These are phyloP conservation scores for Ptilorrhoa leucosticta DNA, from an alignment of 2,113 vertebrate species.

Conservation along the genomic window DNA sequence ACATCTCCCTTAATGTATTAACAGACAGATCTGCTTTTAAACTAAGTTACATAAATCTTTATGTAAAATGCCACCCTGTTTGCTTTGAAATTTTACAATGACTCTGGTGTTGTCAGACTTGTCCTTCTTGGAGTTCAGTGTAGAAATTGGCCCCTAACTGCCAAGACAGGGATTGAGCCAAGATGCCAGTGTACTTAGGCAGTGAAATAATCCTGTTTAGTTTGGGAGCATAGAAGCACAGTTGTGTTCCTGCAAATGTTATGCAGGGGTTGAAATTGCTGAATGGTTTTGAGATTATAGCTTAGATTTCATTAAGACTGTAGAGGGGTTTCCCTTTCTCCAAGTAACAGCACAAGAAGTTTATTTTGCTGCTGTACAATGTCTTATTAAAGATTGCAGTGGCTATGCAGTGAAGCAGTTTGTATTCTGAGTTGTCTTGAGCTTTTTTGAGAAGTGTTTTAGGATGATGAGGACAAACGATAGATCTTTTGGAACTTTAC, in stretches of 20 bases:
- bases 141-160: background rate
- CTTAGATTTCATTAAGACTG: background rate
- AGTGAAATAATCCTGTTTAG: conserved; percentile 7
- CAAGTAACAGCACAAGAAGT: background rate
- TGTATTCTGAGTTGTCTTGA: background rate
- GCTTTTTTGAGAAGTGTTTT: background rate
- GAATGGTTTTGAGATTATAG: background rate
- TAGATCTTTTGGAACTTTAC: background rate
- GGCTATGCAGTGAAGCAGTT: background rate
- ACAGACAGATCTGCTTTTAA: background rate
- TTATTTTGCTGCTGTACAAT: conserved; percentile 1
- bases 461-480: background rate
- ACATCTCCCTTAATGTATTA: background rate
- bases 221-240: background rate
- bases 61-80: background rate
- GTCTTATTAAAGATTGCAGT: background rate
- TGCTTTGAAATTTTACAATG: background rate
- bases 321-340: background rate
- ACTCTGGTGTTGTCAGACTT: background rate
- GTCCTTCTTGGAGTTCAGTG: background rate
- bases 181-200: background rate
- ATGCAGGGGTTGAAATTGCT: background rate
- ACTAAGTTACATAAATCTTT: background rate
- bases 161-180: background rate
- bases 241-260: background rate